Percentiles rank a stretch among this genome's conserved stretches.
Evolutionary conservation across 2,113 vertebrate species (phyloP).

Genomic region (Chinchilla lanigera): DNA sequence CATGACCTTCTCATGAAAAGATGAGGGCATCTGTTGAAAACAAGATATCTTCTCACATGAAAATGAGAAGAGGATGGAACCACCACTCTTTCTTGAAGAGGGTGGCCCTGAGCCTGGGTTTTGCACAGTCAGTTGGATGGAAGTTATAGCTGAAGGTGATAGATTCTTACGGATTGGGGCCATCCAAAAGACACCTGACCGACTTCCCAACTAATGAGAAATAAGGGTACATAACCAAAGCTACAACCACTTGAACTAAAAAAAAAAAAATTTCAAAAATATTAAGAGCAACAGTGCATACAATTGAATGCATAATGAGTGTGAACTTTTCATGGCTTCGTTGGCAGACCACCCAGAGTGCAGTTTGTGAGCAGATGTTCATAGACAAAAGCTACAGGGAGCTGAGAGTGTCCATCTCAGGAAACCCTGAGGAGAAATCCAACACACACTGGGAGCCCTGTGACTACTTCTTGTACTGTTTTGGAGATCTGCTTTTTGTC

Average conservation of each 20-base stretch:
- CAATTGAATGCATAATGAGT: neutral
- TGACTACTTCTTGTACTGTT: neutral
- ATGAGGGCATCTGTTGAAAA: neutral
- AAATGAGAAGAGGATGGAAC: neutral
- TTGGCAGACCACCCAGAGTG: neutral
- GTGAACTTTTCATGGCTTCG: neutral
- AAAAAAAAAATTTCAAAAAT: slow-evolving; percentile 1
- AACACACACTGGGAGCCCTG: neutral
- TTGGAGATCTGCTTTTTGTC: neutral
- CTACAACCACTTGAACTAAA: neutral
- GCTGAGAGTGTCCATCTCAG: neutral
- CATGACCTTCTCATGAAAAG: neutral
- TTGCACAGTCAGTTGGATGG: neutral
- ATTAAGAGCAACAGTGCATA: neutral
- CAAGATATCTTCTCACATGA: neutral
- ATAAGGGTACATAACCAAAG: neutral
- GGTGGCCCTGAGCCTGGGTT: neutral
- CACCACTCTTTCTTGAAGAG: neutral
- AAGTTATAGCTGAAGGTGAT: neutral
- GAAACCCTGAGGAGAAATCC: neutral
- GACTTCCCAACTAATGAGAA: neutral
- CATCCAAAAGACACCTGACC: neutral
- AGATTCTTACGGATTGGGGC: neutral
- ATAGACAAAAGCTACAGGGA: neutral
- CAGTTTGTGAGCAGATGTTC: neutral